Evolutionary conservation across 2,888 invertebrate genomes (phyloP).

Genomic region (Tipula helvola): DNA sequence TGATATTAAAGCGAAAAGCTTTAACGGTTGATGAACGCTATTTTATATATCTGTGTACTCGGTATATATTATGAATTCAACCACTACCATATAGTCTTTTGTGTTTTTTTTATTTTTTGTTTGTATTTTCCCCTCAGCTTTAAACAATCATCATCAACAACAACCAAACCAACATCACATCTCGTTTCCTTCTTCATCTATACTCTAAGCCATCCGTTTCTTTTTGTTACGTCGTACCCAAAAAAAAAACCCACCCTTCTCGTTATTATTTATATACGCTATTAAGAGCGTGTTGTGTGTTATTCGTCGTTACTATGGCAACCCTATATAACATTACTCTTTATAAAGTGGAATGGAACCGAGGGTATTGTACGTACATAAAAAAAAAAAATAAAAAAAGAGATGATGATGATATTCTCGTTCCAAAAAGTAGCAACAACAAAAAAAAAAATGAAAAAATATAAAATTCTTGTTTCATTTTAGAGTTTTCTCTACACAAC

Average conservation of each 20-base stretch:
- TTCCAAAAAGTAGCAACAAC: not conserved
- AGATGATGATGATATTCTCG: conserved; percentile 4
- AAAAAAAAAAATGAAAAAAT: not conserved
- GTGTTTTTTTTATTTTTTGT: not conserved
- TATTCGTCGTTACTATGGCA: not conserved
- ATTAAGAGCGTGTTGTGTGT: not conserved
- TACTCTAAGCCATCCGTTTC: not conserved
- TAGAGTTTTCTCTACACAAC: not conserved
- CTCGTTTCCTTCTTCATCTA: not conserved
- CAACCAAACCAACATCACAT: not conserved
- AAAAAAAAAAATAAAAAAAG: not conserved
- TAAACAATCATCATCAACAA: not conserved
- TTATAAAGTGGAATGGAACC: not conserved
- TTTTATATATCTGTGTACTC: not conserved
- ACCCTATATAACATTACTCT: not conserved
- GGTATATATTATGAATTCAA: not conserved
- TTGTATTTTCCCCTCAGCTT: not conserved
- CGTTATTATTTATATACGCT: not conserved
- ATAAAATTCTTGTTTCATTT: not conserved
- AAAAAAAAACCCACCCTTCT: not conserved
- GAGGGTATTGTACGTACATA: not conserved
- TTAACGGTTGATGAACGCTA: not conserved
- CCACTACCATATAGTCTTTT: not conserved
- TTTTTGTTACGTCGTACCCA: not conserved
- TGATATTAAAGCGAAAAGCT: not conserved